These are phyloP conservation scores for Ochlodes sylvanus DNA, from an alignment of 2,888 invertebrate species.

Conservation along the genomic window DNA sequence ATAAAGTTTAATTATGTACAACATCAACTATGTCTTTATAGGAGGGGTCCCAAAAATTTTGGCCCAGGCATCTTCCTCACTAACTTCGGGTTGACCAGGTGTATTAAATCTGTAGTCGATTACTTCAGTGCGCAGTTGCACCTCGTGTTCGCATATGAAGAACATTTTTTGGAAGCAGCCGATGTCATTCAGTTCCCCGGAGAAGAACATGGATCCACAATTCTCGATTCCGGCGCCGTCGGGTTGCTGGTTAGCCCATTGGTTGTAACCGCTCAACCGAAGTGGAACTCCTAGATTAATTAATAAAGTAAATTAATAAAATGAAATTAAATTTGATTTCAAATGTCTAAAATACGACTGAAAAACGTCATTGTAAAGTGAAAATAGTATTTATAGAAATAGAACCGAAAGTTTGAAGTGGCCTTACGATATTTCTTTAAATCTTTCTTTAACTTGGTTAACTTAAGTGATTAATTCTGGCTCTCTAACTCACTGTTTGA, in stretches of 20 bases:
- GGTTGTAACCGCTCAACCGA: conserved; percentile 54
- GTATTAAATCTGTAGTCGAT: conserved; percentile 22
- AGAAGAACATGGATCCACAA: conserved; percentile 72
- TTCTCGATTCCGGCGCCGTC: conserved; percentile 58
- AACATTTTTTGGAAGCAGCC: conserved; percentile 57
- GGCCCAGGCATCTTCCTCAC: neutral
- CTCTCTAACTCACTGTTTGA: no score
- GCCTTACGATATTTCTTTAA: no score
- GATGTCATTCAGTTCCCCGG: conserved; percentile 64
- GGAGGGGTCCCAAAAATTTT: conserved; percentile 8
- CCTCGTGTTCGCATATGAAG: conserved; percentile 73
- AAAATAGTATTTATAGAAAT: no score
- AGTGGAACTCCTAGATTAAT: conserved; percentile 19
- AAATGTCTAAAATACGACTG: no score
- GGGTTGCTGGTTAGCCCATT: conserved; percentile 65
- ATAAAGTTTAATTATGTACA: neutral
- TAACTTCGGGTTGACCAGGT: neutral
- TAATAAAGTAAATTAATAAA: neutral
- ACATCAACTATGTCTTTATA: neutral
- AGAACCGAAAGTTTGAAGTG: no score
- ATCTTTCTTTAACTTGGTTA: no score
- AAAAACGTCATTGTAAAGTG: no score
- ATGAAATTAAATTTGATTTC: no score
- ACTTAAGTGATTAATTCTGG: no score
- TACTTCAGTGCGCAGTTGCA: conserved; percentile 34